Evolutionary conservation across 2,113 vertebrate genomes (phyloP), one percentile per base, ranked within the genome.

Genomic region (Carassius carassius): DNA sequence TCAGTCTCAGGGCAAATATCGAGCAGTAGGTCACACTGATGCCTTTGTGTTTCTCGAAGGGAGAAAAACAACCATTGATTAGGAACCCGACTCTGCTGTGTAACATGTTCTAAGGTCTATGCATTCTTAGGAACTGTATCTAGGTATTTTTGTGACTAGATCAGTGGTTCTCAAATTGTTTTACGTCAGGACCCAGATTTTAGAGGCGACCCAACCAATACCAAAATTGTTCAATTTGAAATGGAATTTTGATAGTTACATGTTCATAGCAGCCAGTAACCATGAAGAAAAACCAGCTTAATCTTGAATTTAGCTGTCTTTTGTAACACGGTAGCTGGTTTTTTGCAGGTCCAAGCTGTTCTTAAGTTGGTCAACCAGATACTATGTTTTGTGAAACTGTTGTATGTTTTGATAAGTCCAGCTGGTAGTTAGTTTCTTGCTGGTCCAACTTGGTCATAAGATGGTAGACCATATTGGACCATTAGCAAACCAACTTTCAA

Each of bases 1-100:
- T 82, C 81, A 49, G 63, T 56, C 79, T 81, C 49, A 82, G 44
- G 67, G 67, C 81, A 41, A 72, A 84, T 78, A 78, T 84, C 60
- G 73, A 77, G 60, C 74, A 77, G 83, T 76, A 78, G 74, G 73
- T 76, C 83, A 84, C 83, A 84, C 69, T 21, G 60, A 70, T 77
- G 58, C 70, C 72, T 29, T 83, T 78, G 60, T 86, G 80, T 51
- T 70, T 41, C 49, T 69, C 7, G 4, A 60, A 75, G 72, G 74
- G 58, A 32, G n/a, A 83, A 56, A 82, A 72, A 17, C n/a, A 81
- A 32, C 11, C 70, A 85, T 44, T 72, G 51, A 35, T 72, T 58
- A 21, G 63, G 32, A 84, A 78, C 44, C 11, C 4, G 32, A 67
- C 62, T 77, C 73, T 29, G 41, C 17, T 49, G 17, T 14, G 19